Percentiles rank a stretch among this genome's conserved stretches.
These are phyloP conservation scores for Allygus modestus DNA, from an alignment of 2,888 invertebrate species.

Conservation along the genomic window DNA sequence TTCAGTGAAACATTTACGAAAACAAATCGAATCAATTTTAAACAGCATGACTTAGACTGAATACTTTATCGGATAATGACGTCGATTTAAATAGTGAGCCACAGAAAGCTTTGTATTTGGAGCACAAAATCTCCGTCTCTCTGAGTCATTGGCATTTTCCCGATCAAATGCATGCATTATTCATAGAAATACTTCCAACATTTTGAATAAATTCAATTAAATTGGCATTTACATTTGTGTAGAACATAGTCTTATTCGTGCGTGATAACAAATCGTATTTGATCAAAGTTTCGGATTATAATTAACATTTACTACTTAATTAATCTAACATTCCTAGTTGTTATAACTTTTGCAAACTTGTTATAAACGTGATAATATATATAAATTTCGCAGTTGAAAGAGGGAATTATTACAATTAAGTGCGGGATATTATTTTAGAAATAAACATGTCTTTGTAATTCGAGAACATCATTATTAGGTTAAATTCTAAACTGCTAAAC, in stretches of 20 bases:
- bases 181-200: constrained; percentile 15
- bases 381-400: no score
- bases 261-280: background rate
- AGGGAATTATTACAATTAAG: no score
- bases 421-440: no score
- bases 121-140: constrained; percentile 28
- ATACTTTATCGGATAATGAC: constrained; percentile 13
- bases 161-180: constrained; percentile 29
- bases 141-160: constrained; percentile 15
- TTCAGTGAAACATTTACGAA: background rate
- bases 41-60: background rate
- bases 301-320: no score
- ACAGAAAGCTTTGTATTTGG: constrained; percentile 23
- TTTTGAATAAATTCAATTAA: constrained; percentile 27
- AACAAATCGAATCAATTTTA: background rate
- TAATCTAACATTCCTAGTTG: no score
- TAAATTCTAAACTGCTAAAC: no score
- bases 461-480: no score
- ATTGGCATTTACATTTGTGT: background rate
- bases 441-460: no score
- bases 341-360: no score
- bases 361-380: no score
- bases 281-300: no score
- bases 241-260: background rate
- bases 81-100: constrained; percentile 16